These are phyloP conservation scores for Copidosoma aretas DNA, from an alignment of 2,888 invertebrate species.

Conservation along the genomic window DNA sequence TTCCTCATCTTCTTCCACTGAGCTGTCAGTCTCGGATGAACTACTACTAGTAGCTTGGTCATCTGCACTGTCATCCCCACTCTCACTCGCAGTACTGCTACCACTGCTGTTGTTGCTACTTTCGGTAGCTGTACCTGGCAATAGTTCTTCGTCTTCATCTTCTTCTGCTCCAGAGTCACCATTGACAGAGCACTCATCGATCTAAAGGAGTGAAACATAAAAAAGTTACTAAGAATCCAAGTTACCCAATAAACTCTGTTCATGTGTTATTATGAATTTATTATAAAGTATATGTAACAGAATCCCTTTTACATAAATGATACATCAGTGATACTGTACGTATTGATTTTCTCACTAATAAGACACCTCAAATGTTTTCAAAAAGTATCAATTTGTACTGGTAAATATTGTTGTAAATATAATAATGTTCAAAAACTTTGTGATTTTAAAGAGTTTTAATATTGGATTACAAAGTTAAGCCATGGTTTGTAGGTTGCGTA, in stretches of 20 bases:
- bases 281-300: too few species aligned
- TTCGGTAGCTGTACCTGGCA: constrained; percentile 44
- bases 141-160: constrained; percentile 60
- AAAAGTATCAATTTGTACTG: too few species aligned
- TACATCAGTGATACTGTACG: neutral
- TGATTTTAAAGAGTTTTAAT: too few species aligned
- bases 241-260: neutral
- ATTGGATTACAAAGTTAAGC: too few species aligned
- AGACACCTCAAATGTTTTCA: too few species aligned
- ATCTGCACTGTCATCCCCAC: constrained; percentile 57
- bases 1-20: constrained; percentile 58
- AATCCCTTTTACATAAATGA: neutral
- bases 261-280: neutral
- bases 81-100: constrained; percentile 55
- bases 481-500: too few species aligned
- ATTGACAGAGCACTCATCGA: constrained; percentile 60
- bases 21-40: constrained; percentile 54
- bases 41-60: constrained; percentile 55
- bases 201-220: constrained; percentile 41
- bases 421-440: too few species aligned
- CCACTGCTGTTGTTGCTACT: constrained; percentile 51
- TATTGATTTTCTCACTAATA: neutral
- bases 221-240: neutral
- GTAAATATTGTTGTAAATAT: too few species aligned
- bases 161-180: constrained; percentile 60